A percentile compares a stretch with the other conserved stretches of the same genome.
These are phyloP conservation scores for Alouatta palliata DNA, from an alignment of 2,113 vertebrate species.

Conservation along the genomic window DNA sequence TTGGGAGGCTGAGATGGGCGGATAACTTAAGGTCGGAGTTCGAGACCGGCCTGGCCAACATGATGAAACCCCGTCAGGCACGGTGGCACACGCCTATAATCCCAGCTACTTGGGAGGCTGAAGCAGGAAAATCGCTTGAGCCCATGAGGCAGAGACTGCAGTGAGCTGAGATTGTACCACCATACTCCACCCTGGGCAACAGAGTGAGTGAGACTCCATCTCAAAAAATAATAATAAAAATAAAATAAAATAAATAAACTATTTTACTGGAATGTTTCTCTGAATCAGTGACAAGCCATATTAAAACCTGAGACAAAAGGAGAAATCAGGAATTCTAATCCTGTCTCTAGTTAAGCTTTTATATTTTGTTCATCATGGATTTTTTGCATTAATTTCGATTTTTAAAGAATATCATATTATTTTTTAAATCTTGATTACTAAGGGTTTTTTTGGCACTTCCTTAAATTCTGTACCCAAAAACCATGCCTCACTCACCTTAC, in stretches of 20 bases:
- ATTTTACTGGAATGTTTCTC: conserved; percentile 6
- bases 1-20: no score
- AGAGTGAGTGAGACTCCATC: no score
- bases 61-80: no score
- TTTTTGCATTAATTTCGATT: background rate
- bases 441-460: background rate
- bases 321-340: background rate
- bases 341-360: background rate
- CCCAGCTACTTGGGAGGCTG: no score
- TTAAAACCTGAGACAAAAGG: background rate
- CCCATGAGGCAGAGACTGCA: no score
- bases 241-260: background rate
- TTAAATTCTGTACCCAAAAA: background rate
- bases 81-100: no score
- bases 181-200: no score
- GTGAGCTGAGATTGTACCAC: no score
- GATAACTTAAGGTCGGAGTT: no score
- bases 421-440: background rate
- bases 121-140: no score
- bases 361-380: background rate
- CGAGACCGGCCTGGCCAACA: no score
- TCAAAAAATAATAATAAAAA: no score
- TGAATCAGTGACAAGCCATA: background rate
- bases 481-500: background rate
- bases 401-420: background rate